These are phyloP conservation scores for Sebastes dallii DNA, from an alignment of 2,797 vertebrate genomes.

Conservation along the genomic window DNA sequence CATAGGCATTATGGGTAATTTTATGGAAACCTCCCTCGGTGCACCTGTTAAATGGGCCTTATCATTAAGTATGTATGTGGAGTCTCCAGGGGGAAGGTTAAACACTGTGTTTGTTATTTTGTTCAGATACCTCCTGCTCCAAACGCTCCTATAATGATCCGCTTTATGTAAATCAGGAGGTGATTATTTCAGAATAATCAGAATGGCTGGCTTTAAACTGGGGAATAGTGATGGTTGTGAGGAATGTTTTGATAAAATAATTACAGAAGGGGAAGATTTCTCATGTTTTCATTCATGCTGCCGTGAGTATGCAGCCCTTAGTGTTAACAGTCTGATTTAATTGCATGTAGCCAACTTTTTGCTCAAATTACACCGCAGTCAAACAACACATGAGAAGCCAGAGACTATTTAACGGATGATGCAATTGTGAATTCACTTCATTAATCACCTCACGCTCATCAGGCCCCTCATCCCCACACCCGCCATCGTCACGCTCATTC, in stretches of 20 bases:
- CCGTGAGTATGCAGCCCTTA: not conserved
- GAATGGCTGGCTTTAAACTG: slow-evolving; percentile 6
- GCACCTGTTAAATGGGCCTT: slow-evolving; percentile 62
- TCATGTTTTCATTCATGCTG: slow-evolving; percentile 9
- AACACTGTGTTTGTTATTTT: slow-evolving; percentile 42
- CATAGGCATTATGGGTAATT: slow-evolving; percentile 48
- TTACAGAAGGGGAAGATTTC: slow-evolving; percentile 2
- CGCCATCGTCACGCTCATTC: slow-evolving; percentile 7
- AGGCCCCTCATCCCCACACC: not conserved
- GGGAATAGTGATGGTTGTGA: not conserved
- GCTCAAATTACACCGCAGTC: slow-evolving; percentile 35
- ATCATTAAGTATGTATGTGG: slow-evolving; percentile 55
- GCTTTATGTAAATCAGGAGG: slow-evolving; percentile 41
- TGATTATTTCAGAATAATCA: slow-evolving; percentile 49
- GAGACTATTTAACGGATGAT: slow-evolving; percentile 69
- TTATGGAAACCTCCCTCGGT: slow-evolving; percentile 44
- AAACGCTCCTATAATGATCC: slow-evolving; percentile 30
- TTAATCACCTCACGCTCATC: slow-evolving; percentile 52
- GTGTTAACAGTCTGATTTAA: slow-evolving; percentile 11
- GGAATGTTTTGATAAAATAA: slow-evolving; percentile 36
- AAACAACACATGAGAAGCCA: slow-evolving; percentile 42
- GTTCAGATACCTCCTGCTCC: slow-evolving; percentile 17
- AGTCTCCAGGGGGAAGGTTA: slow-evolving; percentile 42
- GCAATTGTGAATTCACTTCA: slow-evolving; percentile 46
- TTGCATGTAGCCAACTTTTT: slow-evolving; percentile 24